Evolutionary conservation across 2,797 vertebrate genomes (phyloP), one percentile per base, ranked within the genome.

Genomic region (Mus caroli): DNA sequence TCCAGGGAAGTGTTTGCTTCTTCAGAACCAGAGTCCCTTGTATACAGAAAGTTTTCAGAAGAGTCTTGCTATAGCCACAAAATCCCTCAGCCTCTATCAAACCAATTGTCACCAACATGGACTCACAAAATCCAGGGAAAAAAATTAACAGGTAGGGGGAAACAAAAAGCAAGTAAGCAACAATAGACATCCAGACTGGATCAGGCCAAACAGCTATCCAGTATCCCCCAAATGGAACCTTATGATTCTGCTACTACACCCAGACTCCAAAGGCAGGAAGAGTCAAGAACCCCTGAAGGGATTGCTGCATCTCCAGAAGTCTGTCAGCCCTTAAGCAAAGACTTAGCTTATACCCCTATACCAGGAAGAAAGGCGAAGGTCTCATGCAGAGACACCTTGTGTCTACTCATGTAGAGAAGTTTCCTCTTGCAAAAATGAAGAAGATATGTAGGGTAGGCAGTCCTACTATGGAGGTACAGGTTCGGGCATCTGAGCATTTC

Each of bases 171-270:
- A 34, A 64, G n/a, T 67, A 67, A 67, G 4, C 11, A 20, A 34
- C 10, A n/a, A 6, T 13, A 8, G 0, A 64, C 17, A 7, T 46
- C 28, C 15, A 3, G 28, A 22, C 22, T 46, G 17, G 11, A 6
- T 64, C 60, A 50, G 10, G 64, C 43, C 60, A 85, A 64, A 67
- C 2, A 67, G 28, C 60, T 50, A 6, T 4, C 6, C 28, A 14
- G 28, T 34, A 17, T 22, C 58, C 1, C 2, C 19, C 43, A 22
- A 13, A 10, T 50, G 11, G 43, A 50, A 12, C 19, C 60, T 50
- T 85, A 14, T n/a, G 20, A 67, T 50, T 67, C 43, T 14, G 19
- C 43, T 46, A 50, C 60, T 34, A 13, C 17, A 67, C 19, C 28
- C 26, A 85, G 43, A 12, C 19, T 85, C 43, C 43, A 67, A 67